Evolutionary conservation across 2,888 invertebrate species (phyloP), one percentile per base, ranked within the genome.

Genomic region (Metopia argyrocephala): DNA sequence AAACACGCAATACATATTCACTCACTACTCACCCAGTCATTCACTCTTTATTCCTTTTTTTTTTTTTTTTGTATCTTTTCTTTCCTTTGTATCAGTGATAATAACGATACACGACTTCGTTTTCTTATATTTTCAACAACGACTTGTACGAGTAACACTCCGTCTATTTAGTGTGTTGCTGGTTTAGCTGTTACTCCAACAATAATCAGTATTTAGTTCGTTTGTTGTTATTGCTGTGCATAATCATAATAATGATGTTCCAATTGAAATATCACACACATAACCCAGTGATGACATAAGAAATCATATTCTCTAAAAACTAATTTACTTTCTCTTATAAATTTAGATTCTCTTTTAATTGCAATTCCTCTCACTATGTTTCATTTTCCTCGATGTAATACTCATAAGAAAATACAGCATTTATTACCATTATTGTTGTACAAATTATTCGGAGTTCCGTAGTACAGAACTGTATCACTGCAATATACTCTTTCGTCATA

Each of bases 41-140:
- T 48, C 48, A 48, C 18, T 38, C 12, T 9, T 38, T 15, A 38
- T 38, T 38, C 38, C 9, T 15, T 38, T 15, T 38, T 38, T 38
- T 38, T 31, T 31, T 31, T 31, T 31, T 7, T 1, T 31, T n/a
- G n/a, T n/a, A n/a, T n/a, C n/a, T n/a, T n/a, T n/a, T n/a, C n/a
- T n/a, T n/a, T 6, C 12, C 15, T 38, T 38, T 38, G 38, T 38
- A 12, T 38, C 38, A 38, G 38, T 38, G 38, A 38, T 56, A 27
- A 27, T 28, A 5, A 56, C 25, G 27, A 56, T 56, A 52, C 20
- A 50, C 15, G 48, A 68, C 66, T 66, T 59, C 23, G 66, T 70
- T 18, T 54, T 59, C 62, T 66, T 74, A 48, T 73, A n/a, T 85
- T 86, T 87, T 87, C 85, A 82, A 83, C 73, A 48, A 81, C 38